These are phyloP conservation scores for Climacteris rufus DNA, from an alignment of 2,113 vertebrate species.

Conservation along the genomic window DNA sequence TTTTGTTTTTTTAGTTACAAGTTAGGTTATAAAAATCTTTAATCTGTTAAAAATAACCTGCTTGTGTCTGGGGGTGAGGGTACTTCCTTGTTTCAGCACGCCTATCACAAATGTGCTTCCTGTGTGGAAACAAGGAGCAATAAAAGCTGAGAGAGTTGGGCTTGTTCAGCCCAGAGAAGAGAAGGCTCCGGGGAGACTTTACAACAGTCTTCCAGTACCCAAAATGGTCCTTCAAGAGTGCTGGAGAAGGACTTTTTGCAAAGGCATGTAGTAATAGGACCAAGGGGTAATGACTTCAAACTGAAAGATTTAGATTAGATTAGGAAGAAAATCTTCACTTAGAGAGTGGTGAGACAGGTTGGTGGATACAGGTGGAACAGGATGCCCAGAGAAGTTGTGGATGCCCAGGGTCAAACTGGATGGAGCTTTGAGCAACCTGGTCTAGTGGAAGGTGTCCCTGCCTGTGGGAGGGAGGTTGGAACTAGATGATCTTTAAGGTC, in stretches of 20 bases:
- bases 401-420: background rate
- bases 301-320: background rate
- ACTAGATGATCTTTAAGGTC: background rate
- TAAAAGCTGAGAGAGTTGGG: background rate
- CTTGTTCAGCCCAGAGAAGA: background rate
- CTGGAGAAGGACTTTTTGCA: background rate
- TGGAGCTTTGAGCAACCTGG: background rate
- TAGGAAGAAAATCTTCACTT: background rate
- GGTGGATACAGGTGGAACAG: background rate
- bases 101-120: background rate
- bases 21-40: background rate
- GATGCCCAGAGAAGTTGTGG: background rate
- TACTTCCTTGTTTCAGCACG: background rate
- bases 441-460: background rate
- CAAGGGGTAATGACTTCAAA: background rate
- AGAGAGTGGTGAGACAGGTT: background rate
- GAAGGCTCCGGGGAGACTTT: background rate
- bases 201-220: background rate
- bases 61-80: background rate
- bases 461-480: background rate
- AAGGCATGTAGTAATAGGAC: background rate
- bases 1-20: background rate
- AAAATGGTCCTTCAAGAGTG: background rate
- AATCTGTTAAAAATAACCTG: background rate
- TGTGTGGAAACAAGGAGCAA: background rate